Evolutionary conservation across 2,797 vertebrate species (phyloP).

Genomic region (Tarsius wallacei): DNA sequence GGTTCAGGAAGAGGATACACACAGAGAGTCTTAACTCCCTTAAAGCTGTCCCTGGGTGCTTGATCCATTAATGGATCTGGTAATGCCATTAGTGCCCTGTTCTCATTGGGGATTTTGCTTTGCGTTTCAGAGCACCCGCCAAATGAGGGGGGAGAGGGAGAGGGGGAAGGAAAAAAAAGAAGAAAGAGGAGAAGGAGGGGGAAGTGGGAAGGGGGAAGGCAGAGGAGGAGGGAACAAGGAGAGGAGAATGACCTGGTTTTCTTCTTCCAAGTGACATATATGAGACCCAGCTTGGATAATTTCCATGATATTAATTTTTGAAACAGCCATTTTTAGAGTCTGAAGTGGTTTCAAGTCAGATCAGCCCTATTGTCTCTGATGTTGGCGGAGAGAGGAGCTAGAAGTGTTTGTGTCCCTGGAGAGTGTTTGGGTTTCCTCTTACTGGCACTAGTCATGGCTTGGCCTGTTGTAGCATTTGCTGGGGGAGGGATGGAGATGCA

Average conservation of each 20-base stretch:
- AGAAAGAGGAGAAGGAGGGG: too few relatives aligned
- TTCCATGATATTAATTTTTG: not conserved
- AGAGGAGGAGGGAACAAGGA: constrained; percentile 26
- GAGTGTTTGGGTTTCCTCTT: not conserved
- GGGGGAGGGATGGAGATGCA: too few relatives aligned
- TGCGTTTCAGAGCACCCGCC: not conserved
- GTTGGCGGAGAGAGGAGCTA: not conserved
- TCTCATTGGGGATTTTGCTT: constrained; percentile 76
- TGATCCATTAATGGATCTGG: constrained; percentile 80
- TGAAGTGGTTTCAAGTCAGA: not conserved
- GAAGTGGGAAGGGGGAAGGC: not conserved
- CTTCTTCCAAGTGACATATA: rapidly evolving
- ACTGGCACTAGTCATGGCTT: not conserved
- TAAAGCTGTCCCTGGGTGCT: constrained; percentile 52
- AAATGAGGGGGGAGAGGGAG: not conserved
- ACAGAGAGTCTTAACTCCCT: constrained; percentile 65
- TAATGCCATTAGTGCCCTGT: constrained; percentile 46
- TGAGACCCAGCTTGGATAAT: not conserved
- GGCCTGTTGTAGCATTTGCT: not conserved
- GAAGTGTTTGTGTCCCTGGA: not conserved
- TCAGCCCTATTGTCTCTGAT: not conserved
- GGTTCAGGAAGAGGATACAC: constrained; percentile 73
- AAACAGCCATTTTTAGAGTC: not conserved
- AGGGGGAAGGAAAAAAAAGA: not conserved
- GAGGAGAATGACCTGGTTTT: constrained; percentile 70